Evolutionary conservation across 2,888 invertebrate genomes (phyloP), one percentile per base, ranked within the genome.

Genomic region (Conchocele bisecta): DNA sequence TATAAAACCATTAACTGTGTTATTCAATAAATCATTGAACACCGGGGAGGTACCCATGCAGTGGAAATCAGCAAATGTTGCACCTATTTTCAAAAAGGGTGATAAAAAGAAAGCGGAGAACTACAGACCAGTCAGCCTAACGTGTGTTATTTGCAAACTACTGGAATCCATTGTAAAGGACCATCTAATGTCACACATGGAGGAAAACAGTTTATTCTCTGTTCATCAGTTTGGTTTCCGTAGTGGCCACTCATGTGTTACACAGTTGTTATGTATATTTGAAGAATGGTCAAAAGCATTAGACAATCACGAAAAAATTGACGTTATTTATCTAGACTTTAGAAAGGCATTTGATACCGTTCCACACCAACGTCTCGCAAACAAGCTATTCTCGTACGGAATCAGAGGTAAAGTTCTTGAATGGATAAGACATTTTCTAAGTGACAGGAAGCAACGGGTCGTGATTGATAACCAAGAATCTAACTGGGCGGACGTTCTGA

Each of bases 401-500:
- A 48, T 58, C 1, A 48, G 29, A n/a, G 26, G 28, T 15, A 28
- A 39, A 7, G 15, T 65, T 3, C 28, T 48, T 5, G 28, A 28
- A 1, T 65, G 65, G 58, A 56, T 65, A 20, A 28, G 26, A 58
- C 17, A 31, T 29, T 67, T 67, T 37, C 53, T 60, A 13, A 51
- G 2, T 11, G n/a, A 60, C 35, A 29, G 59, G n/a, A 31, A 39
- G 29, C 65, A 65, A 39, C n/a, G 26, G 48, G 65, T 65, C 5
- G 6, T 37, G 9, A 26, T 65, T 15, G 37, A 65, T 26, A 35
- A 33, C 1, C 24, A 39, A 13, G 26, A 39, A 9, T 65, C 65
- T 4, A 29, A 37, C 26, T 41, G 46, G 50, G 31, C 28, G 11
- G 39, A 39, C n/a, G 58, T 65, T n/a, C 31, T 37, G 1, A 65